A percentile compares a stretch with the other conserved stretches of the same genome.
Evolutionary conservation across 2,797 vertebrate genomes (phyloP).

Genomic region (Potorous gilbertii): DNA sequence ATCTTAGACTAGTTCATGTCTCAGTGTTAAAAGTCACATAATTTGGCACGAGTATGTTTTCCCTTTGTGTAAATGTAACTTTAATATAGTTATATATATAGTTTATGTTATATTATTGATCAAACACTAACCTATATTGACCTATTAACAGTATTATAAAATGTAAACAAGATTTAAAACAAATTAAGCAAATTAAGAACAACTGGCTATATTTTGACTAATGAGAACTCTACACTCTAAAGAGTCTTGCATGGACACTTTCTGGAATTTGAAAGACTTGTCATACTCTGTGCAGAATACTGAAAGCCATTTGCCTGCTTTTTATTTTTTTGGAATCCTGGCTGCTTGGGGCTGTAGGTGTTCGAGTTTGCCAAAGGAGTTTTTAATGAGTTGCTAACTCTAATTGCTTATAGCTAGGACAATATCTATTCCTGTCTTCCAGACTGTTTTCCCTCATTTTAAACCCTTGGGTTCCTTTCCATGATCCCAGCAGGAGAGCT

Average conservation of each 20-base stretch:
- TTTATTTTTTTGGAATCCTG: background rate
- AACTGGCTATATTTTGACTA: slow-evolving; percentile 10
- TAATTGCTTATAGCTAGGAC: slow-evolving; percentile 9
- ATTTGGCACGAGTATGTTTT: background rate
- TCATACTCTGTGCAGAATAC: background rate
- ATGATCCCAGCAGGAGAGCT: slow-evolving; percentile 15
- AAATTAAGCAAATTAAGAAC: slow-evolving; percentile 13
- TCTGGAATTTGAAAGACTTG: background rate
- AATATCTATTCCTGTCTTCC: slow-evolving; percentile 12
- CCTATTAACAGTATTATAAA: slow-evolving; percentile 10
- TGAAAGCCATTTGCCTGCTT: background rate
- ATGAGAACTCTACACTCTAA: background rate
- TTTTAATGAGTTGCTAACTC: slow-evolving; percentile 5
- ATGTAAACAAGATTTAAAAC: background rate
- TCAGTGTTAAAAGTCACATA: background rate
- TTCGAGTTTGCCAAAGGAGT: background rate
- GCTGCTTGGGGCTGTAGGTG: background rate
- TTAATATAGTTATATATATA: too few relatives aligned
- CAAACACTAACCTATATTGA: slow-evolving; percentile 12
- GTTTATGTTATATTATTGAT: background rate
- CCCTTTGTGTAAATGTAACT: background rate
- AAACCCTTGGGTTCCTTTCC: slow-evolving; percentile 17
- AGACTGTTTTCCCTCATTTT: background rate
- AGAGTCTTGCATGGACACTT: background rate
- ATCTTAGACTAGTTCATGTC: background rate